Conservation (phyloP, 2,113 vertebrate species). For the Engraulis encrasicolus region DNA sequence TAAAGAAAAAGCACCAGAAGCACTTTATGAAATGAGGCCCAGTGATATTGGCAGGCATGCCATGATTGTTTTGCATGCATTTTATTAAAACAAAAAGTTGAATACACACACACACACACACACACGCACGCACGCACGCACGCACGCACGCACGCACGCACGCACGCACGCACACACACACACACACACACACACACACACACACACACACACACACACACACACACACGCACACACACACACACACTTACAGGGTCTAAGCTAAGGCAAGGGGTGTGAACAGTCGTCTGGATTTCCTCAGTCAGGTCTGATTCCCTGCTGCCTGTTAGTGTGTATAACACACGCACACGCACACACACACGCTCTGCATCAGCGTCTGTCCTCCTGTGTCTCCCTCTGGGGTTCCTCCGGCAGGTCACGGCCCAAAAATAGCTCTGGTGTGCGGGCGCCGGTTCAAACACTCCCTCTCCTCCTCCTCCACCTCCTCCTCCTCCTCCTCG, state of each 20-base stretch:
- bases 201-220: background rate
- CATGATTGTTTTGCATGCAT: too few relatives aligned
- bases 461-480: too few relatives aligned
- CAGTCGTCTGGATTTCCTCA: slow-evolving; percentile 9
- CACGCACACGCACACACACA: slow-evolving; percentile 13
- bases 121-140: background rate
- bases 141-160: too few relatives aligned
- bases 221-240: background rate
- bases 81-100: too few relatives aligned
- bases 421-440: slow-evolving; percentile 88
- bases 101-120: too few relatives aligned
- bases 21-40: too few relatives aligned
- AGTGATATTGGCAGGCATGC: too few relatives aligned
- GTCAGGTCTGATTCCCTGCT: slow-evolving; percentile 13
- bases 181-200: background rate
- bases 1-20: too few relatives aligned
- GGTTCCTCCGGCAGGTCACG: slow-evolving; percentile 92
- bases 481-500: too few relatives aligned
- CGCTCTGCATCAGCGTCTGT: slow-evolving; percentile 63
- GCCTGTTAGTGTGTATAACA: slow-evolving; percentile 8
- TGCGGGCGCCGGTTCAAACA: slow-evolving; percentile 90
- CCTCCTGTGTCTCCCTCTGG: slow-evolving; percentile 85
- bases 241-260: background rate
- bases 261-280: background rate
- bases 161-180: background rate